Conservation (phyloP, 2,888 invertebrate species). For the Drosophila anceps region DNA sequence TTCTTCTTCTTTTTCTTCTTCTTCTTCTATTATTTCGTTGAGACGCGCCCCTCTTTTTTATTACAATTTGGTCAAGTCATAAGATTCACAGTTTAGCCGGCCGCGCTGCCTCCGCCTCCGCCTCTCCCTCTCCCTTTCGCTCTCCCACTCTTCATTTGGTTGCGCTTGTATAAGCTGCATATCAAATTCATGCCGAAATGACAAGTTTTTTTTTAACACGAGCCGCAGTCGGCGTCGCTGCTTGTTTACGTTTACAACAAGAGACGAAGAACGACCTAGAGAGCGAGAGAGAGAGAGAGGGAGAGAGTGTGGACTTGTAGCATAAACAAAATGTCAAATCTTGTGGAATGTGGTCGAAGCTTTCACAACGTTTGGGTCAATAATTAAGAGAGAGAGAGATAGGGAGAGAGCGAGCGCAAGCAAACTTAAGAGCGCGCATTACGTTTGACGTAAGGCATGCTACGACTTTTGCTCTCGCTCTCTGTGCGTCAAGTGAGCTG, state of each 20-base stretch:
- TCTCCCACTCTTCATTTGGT: conserved; percentile 7
- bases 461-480: not conserved
- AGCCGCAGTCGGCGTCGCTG: conserved; percentile 25
- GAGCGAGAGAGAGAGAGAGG: conserved; percentile 1
- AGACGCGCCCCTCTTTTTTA: conserved; percentile 37
- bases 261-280: conserved; percentile 15
- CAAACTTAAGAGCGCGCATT: conserved; percentile 9
- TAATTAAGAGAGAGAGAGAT: conserved; percentile 36
- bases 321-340: conserved; percentile 55
- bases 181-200: conserved; percentile 66
- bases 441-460: conserved; percentile 15
- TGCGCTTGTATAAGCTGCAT: conserved; percentile 60
- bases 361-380: conserved; percentile 13
- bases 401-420: too few species aligned
- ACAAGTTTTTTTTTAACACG: conserved; percentile 38
- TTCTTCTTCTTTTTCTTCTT: not conserved
- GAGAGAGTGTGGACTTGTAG: conserved; percentile 7
- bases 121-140: not conserved
- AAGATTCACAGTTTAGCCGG: conserved; percentile 13
- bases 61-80: conserved; percentile 14
- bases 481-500: conserved; percentile 17
- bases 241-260: conserved; percentile 56
- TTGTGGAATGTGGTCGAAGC: conserved; percentile 51
- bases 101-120: not conserved
- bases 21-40: conserved; percentile 7